Conservation (phyloP, 1,140 invertebrate genomes). For the Bombus fervidus region DNA sequence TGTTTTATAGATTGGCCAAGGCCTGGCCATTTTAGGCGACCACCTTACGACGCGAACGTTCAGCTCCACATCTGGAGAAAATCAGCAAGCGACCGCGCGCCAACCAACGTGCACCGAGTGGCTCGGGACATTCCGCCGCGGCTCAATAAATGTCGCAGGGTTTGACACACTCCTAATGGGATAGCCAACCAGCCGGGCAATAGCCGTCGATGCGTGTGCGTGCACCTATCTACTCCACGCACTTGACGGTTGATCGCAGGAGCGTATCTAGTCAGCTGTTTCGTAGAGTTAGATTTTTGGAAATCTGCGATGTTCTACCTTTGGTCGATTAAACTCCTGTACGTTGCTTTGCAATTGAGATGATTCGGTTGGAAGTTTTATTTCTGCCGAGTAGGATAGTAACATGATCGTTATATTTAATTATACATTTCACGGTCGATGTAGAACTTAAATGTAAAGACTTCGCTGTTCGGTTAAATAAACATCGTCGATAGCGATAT, state of each 20-base stretch:
- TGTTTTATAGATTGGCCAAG: conserved; percentile 76
- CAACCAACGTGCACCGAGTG: background rate
- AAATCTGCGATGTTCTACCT: background rate
- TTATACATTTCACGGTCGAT: too few relatives aligned
- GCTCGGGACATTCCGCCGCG: conserved; percentile 56
- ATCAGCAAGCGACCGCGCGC: conserved; percentile 52
- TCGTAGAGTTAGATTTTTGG: background rate
- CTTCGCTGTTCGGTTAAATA: too few relatives aligned
- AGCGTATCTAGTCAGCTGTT: conserved; percentile 22
- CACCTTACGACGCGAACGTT: conserved; percentile 32
- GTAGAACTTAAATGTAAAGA: too few relatives aligned
- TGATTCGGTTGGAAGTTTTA: too few relatives aligned
- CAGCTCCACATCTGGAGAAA: conserved; percentile 63
- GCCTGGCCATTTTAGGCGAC: conserved; percentile 62
- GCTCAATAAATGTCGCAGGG: conserved; percentile 69
- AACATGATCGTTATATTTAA: too few relatives aligned
- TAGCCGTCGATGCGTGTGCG: background rate
- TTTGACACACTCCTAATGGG: conserved; percentile 70
- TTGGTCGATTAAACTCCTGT: too few relatives aligned
- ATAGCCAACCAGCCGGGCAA: conserved; percentile 24
- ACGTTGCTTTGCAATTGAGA: too few relatives aligned
- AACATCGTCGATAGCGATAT: too few relatives aligned
- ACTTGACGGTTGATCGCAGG: background rate
- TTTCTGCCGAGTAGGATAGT: too few relatives aligned
- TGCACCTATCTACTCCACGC: background rate